Percentiles rank a stretch among this genome's conserved stretches.
These are phyloP conservation scores for Clarias pachynema DNA, from an alignment of 2,797 vertebrate species.

Conservation along the genomic window DNA sequence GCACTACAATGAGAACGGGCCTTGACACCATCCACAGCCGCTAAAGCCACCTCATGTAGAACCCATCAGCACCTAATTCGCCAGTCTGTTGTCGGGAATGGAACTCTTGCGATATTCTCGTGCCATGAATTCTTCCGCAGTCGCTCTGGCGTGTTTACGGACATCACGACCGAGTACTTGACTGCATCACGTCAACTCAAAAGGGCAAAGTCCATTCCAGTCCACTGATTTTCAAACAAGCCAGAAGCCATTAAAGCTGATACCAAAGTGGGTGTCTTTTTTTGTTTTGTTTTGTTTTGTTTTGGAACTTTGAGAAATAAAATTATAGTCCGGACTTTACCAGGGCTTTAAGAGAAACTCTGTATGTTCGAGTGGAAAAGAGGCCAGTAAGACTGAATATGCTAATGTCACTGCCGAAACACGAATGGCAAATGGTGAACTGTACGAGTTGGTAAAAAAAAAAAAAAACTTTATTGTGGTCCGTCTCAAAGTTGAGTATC, in stretches of 20 bases:
- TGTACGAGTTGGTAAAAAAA: conserved; percentile 63
- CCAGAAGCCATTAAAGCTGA: conserved; percentile 79
- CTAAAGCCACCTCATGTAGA: conserved; percentile 15
- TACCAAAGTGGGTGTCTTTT: conserved; percentile 74
- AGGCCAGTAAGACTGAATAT: conserved; percentile 51
- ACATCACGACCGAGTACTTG: conserved; percentile 48
- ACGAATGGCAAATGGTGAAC: conserved; percentile 50
- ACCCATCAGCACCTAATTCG: conserved; percentile 51
- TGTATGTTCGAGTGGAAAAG: conserved; percentile 67
- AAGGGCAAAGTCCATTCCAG: conserved; percentile 59
- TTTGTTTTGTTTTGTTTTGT: conserved; percentile 35
- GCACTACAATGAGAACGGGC: conserved; percentile 83
- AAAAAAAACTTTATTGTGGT: conserved; percentile 52
- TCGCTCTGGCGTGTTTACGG: conserved; percentile 29
- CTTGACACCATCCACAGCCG: conserved; percentile 61
- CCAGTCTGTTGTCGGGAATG: conserved; percentile 38
- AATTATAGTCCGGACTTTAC: conserved; percentile 38
- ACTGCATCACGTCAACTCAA: conserved; percentile 52
- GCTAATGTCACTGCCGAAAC: conserved; percentile 71
- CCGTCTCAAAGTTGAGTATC: conserved; percentile 67
- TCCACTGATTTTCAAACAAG: conserved; percentile 61
- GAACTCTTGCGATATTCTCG: conserved; percentile 29
- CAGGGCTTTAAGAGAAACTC: conserved; percentile 63
- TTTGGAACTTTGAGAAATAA: conserved; percentile 44
- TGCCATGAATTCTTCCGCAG: conserved; percentile 12